Percentiles rank a stretch among this genome's conserved stretches.
phyloP scores from a whole-genome alignment of 2,888 invertebrate species.

The Spodoptera littoralis region DNA sequence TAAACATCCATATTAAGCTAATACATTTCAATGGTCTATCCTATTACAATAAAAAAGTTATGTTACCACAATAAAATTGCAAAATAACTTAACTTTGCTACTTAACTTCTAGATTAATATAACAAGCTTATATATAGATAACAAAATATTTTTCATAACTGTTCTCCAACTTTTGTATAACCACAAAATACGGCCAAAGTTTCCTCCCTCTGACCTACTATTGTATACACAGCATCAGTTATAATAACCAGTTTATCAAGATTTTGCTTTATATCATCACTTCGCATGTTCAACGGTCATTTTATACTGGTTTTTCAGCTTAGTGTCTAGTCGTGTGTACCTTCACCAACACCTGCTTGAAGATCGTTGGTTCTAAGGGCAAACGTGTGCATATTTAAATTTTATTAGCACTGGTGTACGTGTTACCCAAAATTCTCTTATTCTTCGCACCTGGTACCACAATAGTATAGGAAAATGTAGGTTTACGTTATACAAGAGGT shows the following conservation, averaged over 20 bases:
- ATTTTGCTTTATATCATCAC: too few species aligned
- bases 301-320: too few species aligned
- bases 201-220: too few species aligned
- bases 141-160: constrained; percentile 7
- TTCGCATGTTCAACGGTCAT: too few species aligned
- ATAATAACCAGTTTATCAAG: too few species aligned
- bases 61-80: too few species aligned
- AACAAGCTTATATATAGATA: neutral
- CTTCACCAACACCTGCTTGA: constrained; percentile 29
- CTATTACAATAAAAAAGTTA: too few species aligned
- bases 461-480: constrained; percentile 35
- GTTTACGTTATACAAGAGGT: too few species aligned
- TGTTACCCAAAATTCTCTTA: constrained; percentile 15
- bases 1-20: too few species aligned
- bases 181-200: neutral
- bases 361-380: constrained; percentile 18
- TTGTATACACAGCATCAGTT: too few species aligned
- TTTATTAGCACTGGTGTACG: constrained; percentile 33
- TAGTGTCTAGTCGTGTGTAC: neutral
- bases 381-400: constrained; percentile 46
- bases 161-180: neutral
- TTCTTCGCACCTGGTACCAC: constrained; percentile 22
- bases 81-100: too few species aligned
- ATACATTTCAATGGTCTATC: too few species aligned
- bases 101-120: neutral